Percentiles rank a stretch among this genome's conserved stretches.
Evolutionary conservation across 2,113 vertebrate species (phyloP).

Genomic region (Rhinoderma darwinii): DNA sequence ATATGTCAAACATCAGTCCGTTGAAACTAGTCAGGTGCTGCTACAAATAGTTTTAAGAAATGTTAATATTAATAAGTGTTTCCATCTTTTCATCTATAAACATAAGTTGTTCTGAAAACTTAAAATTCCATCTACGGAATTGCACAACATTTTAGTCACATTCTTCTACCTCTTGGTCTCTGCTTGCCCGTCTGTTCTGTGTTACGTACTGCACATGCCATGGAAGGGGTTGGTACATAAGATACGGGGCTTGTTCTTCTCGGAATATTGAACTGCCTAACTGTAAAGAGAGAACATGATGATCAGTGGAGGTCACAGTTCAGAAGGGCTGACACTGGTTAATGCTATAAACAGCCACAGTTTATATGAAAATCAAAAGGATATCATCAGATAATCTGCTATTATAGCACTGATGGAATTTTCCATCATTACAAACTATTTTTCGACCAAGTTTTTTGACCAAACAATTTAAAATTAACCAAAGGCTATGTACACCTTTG

Average conservation of each 20-base stretch:
- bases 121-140: not conserved
- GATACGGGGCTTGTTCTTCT: conserved; percentile 78
- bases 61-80: not conserved
- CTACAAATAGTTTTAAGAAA: no score
- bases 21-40: no score
- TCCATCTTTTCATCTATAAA: not conserved
- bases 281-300: conserved; percentile 61
- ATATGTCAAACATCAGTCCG: no score
- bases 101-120: not conserved
- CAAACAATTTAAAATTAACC: no score
- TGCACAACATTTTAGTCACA: not conserved
- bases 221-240: conserved; percentile 83
- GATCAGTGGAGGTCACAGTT: not conserved
- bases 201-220: conserved; percentile 87
- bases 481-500: no score
- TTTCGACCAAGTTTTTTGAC: no score
- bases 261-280: conserved; percentile 70
- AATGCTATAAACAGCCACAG: not conserved
- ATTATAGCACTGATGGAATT: not conserved
- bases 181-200: conserved; percentile 79
- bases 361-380: not conserved
- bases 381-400: not conserved
- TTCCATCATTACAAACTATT: not conserved
- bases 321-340: not conserved
- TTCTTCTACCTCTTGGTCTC: conserved; percentile 74